A percentile compares a stretch with the other conserved stretches of the same genome.
phyloP scores from a whole-genome alignment of 1,140 invertebrate species.

The Holotrichia oblita region DNA sequence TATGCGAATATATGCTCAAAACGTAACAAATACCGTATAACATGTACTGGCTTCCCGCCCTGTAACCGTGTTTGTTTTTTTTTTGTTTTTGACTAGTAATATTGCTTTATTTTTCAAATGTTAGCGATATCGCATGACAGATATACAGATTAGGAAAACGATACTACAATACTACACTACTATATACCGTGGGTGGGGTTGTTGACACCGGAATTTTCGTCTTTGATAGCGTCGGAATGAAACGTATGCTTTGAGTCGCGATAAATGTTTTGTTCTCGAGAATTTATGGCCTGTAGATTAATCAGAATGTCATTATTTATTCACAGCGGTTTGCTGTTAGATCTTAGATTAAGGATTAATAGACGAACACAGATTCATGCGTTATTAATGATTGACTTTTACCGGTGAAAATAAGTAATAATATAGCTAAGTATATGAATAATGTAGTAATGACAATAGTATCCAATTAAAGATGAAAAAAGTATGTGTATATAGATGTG shows the following conservation, averaged over 20 bases:
- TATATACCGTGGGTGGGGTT: background rate
- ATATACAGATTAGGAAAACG: conserved; percentile 12
- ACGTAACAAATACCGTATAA: no score
- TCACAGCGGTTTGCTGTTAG: background rate
- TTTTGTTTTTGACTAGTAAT: background rate
- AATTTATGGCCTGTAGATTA: background rate
- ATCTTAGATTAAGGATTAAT: background rate
- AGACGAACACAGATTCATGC: background rate
- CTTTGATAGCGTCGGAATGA: background rate
- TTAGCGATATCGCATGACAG: background rate
- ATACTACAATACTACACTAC: background rate
- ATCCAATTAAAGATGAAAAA: no score
- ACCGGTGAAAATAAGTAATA: background rate
- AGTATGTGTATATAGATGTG: no score
- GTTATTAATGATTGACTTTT: background rate
- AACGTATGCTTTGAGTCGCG: background rate
- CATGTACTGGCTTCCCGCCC: background rate
- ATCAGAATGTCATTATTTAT: conserved; percentile 14
- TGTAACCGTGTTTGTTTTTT: background rate
- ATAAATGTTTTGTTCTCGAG: background rate
- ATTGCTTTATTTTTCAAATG: background rate
- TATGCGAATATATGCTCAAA: background rate
- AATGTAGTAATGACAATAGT: no score
- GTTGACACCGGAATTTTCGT: background rate
- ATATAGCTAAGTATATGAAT: no score